Evolutionary conservation across 2,113 vertebrate species (phyloP).

Genomic region (Xiphophorus hellerii): DNA sequence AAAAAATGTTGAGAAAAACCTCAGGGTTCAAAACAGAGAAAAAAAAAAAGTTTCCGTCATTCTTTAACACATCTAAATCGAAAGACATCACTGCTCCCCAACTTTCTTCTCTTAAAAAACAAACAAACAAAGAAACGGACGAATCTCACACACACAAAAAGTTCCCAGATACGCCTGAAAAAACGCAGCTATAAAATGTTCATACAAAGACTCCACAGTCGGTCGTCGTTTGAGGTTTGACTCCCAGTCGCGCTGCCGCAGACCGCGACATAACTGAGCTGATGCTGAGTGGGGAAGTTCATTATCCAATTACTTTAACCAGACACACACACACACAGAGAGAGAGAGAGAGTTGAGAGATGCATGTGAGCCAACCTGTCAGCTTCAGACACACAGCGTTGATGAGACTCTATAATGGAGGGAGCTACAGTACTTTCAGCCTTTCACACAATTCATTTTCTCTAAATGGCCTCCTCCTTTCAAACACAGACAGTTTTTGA

Average conservation of each 20-base stretch:
- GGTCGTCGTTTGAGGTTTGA: constrained; percentile 19
- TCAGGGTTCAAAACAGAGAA: constrained; percentile 14
- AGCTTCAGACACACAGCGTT: constrained; percentile 31
- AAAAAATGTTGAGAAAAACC: neutral
- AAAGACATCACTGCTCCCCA: constrained; percentile 19
- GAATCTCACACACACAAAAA: neutral
- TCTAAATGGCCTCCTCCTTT: constrained; percentile 8
- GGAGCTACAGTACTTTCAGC: constrained; percentile 19
- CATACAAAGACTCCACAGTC: constrained; percentile 65
- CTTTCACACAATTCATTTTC: constrained; percentile 16
- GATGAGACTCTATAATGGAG: constrained; percentile 2
- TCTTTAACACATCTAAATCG: constrained; percentile 11
- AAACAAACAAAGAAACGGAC: constrained; percentile 41
- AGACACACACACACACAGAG: constrained; percentile 53
- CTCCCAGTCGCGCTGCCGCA: constrained; percentile 48
- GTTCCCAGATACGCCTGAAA: constrained; percentile 6
- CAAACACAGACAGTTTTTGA: constrained; percentile 9
- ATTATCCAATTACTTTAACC: constrained; percentile 70
- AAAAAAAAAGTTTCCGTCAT: neutral
- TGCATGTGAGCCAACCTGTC: constrained; percentile 66
- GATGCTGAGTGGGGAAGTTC: constrained; percentile 65
- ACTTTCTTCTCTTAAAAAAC: constrained; percentile 52
- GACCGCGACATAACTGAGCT: constrained; percentile 62
- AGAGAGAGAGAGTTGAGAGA: constrained; percentile 65
- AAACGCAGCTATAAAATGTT: constrained; percentile 69